Evolutionary conservation across 1,140 invertebrate genomes (phyloP).

Genomic region (Lasioglossum baleicum): DNA sequence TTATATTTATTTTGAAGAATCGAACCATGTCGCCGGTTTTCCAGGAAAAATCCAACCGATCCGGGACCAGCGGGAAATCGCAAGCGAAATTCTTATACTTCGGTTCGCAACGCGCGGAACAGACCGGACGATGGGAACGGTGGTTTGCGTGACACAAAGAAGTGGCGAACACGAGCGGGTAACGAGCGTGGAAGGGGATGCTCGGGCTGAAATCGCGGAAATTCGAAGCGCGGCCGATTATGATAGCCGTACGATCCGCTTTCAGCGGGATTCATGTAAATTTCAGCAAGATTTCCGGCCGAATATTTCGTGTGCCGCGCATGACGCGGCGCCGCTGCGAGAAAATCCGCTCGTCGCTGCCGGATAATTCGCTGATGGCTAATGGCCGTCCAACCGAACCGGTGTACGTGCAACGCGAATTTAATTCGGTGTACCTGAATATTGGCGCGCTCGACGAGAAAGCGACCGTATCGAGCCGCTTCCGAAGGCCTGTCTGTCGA

Average conservation of each 20-base stretch:
- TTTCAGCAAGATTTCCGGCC: constrained; percentile 53
- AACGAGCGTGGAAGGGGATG: no score
- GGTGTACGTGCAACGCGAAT: constrained; percentile 46
- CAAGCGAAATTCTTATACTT: no score
- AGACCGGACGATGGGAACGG: no score
- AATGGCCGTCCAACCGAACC: constrained; percentile 50
- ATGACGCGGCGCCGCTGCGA: constrained; percentile 26
- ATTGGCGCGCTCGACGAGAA: constrained; percentile 35
- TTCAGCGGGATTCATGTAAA: constrained; percentile 56
- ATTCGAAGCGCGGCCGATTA: constrained; percentile 41
- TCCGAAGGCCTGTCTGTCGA: no score
- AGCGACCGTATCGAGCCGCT: background rate
- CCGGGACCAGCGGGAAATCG: no score
- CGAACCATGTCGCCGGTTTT: no score
- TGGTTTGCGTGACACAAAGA: no score
- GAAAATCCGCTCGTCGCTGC: constrained; percentile 52
- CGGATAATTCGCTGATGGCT: constrained; percentile 60
- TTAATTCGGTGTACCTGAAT: constrained; percentile 54
- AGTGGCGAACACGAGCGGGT: no score
- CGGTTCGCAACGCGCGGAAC: no score
- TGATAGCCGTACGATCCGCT: constrained; percentile 43
- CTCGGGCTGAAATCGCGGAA: no score
- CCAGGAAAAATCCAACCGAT: no score
- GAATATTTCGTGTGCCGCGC: constrained; percentile 45
- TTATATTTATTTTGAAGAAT: no score